A percentile compares a stretch with the other conserved stretches of the same genome.
These are phyloP conservation scores for Trachelus troglodyta DNA, from an alignment of 2,888 invertebrate species.

Conservation along the genomic window DNA sequence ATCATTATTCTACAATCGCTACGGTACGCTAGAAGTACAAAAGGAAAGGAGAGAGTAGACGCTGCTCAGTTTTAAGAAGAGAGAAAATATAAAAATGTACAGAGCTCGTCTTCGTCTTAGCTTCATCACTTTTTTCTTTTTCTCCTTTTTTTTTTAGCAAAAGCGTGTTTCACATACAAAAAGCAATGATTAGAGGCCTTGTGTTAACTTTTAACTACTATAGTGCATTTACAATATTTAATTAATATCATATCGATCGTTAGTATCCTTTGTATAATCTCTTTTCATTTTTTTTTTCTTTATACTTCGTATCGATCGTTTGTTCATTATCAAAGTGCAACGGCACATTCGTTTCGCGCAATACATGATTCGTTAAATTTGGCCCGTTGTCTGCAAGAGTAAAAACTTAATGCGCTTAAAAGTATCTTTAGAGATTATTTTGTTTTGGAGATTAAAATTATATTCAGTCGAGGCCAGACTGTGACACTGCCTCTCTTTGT, in stretches of 20 bases:
- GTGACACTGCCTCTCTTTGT: slow-evolving; percentile 33
- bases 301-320: slow-evolving; percentile 7
- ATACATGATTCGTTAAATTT: slow-evolving; percentile 16
- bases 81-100: slow-evolving; percentile 29
- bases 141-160: slow-evolving; percentile 44
- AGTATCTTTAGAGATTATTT: slow-evolving; percentile 9
- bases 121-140: slow-evolving; percentile 10
- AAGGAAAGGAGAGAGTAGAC: slow-evolving; percentile 12
- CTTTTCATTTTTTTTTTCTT: not conserved
- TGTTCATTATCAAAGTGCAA: not conserved
- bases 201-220: slow-evolving; percentile 57
- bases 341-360: not conserved
- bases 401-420: slow-evolving; percentile 40
- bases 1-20: slow-evolving; percentile 39
- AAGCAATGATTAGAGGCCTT: slow-evolving; percentile 66
- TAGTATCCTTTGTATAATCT: slow-evolving; percentile 29
- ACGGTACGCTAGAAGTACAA: slow-evolving; percentile 32
- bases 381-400: slow-evolving; percentile 54
- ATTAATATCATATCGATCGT: slow-evolving; percentile 28
- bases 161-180: slow-evolving; percentile 64
- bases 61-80: slow-evolving; percentile 16
- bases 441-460: slow-evolving; percentile 48
- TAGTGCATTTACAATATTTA: slow-evolving; percentile 48
- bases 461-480: slow-evolving; percentile 57
- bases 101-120: slow-evolving; percentile 28